Percentiles rank a stretch among this genome's conserved stretches.
phyloP scores from a whole-genome alignment of 1,140 invertebrate genomes.

The Homalodisca vitripennis region DNA sequence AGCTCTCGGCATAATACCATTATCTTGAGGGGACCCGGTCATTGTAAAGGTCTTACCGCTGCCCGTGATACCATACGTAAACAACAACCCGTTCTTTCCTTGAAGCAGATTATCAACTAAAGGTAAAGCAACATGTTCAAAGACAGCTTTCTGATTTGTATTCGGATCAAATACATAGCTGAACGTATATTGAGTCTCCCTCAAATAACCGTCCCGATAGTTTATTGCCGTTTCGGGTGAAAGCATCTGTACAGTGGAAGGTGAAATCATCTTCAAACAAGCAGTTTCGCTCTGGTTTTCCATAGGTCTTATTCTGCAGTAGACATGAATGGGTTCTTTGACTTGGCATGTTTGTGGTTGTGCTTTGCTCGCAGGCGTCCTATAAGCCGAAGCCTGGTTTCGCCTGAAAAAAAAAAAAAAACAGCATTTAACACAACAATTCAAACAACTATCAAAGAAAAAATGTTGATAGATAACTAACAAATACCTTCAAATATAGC shows the following conservation, averaged over 20 bases:
- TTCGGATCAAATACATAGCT: conserved; percentile 82
- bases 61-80: conserved; percentile 95
- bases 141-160: conserved; percentile 72
- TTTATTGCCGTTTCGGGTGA: conserved; percentile 63
- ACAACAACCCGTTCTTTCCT: conserved; percentile 86
- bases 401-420: too few species aligned
- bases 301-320: conserved; percentile 40
- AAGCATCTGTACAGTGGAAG: conserved; percentile 65
- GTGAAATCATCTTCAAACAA: conserved; percentile 72
- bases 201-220: conserved; percentile 59
- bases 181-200: conserved; percentile 75
- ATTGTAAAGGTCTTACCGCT: conserved; percentile 97
- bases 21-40: conserved; percentile 64
- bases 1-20: conserved; percentile 67
- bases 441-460: too few species aligned
- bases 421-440: too few species aligned
- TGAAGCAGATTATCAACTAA: conserved; percentile 77
- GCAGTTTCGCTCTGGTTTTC: conserved; percentile 29
- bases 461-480: too few species aligned
- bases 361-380: too few species aligned
- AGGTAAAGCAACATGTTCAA: conserved; percentile 80
- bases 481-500: too few species aligned
- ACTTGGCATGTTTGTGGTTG: too few species aligned
- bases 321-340: conserved; percentile 41
- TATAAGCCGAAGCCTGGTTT: too few species aligned